Evolutionary conservation across 1,140 invertebrate genomes (phyloP).

Genomic region (Myzus persicae): DNA sequence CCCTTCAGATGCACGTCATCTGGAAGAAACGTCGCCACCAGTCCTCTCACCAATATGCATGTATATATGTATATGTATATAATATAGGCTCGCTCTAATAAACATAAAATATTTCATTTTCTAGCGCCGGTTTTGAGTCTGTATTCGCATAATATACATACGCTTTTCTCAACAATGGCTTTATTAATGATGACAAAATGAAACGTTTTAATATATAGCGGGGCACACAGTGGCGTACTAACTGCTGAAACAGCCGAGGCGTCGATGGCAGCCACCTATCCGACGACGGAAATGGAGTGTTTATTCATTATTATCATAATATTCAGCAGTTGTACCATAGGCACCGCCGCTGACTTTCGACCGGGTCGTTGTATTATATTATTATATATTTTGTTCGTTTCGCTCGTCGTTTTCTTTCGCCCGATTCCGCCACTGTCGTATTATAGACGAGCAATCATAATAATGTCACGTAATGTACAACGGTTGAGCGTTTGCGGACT

Average conservation of each 20-base stretch:
- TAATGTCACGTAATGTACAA: not conserved
- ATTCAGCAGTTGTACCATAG: not conserved
- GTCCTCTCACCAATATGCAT: not conserved
- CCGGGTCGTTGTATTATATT: not conserved
- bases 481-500: not conserved
- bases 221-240: not conserved
- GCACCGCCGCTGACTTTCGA: not conserved
- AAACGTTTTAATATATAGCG: not conserved
- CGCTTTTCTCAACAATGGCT: constrained; percentile 35
- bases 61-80: not conserved
- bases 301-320: not conserved
- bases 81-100: constrained; percentile 13
- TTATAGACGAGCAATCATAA: not conserved
- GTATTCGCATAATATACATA: not conserved
- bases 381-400: too few species aligned
- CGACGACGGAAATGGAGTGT: too few species aligned
- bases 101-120: constrained; percentile 43
- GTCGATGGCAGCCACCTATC: not conserved
- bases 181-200: constrained; percentile 53
- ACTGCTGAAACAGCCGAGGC: not conserved
- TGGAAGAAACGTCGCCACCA: not conserved
- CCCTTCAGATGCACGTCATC: constrained; percentile 32
- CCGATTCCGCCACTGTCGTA: not conserved
- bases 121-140: not conserved
- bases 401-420: not conserved